phyloP scores from a whole-genome alignment of 2,888 invertebrate species.

The Drosophila birchii region DNA sequence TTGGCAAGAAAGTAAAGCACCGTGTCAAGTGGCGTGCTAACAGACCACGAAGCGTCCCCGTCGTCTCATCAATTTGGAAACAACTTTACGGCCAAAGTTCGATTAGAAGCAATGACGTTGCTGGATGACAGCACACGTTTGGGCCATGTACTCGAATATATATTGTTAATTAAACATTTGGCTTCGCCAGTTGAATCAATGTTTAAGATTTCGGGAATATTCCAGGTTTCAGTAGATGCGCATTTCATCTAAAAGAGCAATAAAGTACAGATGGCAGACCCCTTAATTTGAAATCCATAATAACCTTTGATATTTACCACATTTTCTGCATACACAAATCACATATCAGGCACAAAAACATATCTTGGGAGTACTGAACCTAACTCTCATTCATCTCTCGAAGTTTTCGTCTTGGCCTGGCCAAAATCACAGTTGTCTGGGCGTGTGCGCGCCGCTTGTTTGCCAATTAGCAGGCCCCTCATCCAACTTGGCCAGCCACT shows the following conservation, averaged over 20 bases:
- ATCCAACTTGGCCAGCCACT: not conserved
- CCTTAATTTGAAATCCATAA: not conserved
- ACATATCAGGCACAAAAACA: not conserved
- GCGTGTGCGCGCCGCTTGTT: slow-evolving; percentile 64
- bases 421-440: slow-evolving; percentile 60
- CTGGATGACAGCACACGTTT: slow-evolving; percentile 10
- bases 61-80: slow-evolving; percentile 28
- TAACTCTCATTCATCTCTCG: not conserved
- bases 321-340: not conserved
- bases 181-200: not conserved
- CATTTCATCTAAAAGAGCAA: not conserved
- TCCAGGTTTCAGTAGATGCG: not conserved
- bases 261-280: not conserved
- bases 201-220: slow-evolving; percentile 4
- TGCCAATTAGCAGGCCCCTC: slow-evolving; percentile 67
- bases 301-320: not conserved
- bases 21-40: slow-evolving; percentile 5
- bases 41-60: slow-evolving; percentile 3
- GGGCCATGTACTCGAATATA: not conserved
- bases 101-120: slow-evolving; percentile 7
- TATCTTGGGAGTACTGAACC: slow-evolving; percentile 1
- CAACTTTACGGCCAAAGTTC: slow-evolving; percentile 30
- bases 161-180: slow-evolving; percentile 2
- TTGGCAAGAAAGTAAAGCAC: slow-evolving; percentile 2
- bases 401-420: slow-evolving; percentile 8